phyloP scores from a whole-genome alignment of 2,888 invertebrate species.

The Drepana falcataria region DNA sequence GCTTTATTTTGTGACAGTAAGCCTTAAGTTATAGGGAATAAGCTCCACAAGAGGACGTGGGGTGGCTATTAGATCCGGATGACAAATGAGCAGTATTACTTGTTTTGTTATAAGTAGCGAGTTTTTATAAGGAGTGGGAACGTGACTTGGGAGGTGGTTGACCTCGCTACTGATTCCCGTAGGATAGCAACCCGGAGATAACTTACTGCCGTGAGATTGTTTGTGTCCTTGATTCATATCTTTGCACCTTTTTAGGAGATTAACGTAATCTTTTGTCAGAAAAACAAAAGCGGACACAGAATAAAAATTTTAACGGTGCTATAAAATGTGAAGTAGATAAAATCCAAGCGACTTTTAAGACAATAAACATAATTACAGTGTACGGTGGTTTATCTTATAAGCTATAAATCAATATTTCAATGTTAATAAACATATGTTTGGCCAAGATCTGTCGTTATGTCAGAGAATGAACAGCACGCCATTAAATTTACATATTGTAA shows the following conservation, averaged over 20 bases:
- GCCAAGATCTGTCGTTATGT: slow-evolving; percentile 35
- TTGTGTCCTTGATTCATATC: slow-evolving; percentile 49
- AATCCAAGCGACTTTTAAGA: slow-evolving; percentile 16
- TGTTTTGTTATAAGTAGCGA: slow-evolving; percentile 55
- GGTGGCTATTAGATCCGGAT: slow-evolving; percentile 60
- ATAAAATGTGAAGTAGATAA: slow-evolving; percentile 8
- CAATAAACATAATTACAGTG: slow-evolving; percentile 2
- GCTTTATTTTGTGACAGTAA: slow-evolving; percentile 57
- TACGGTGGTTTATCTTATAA: not conserved
- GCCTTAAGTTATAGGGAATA: slow-evolving; percentile 60
- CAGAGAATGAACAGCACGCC: slow-evolving; percentile 53
- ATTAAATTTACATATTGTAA: slow-evolving; percentile 60
- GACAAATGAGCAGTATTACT: slow-evolving; percentile 58
- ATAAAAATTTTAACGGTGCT: slow-evolving; percentile 13
- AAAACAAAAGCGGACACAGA: slow-evolving; percentile 20
- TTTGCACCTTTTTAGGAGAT: slow-evolving; percentile 41
- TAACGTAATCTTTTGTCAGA: slow-evolving; percentile 29
- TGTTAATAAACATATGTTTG: slow-evolving; percentile 29
- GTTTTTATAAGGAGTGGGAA: slow-evolving; percentile 53
- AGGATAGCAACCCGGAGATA: slow-evolving; percentile 42
- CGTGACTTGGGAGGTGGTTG: slow-evolving; percentile 57
- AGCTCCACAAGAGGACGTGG: slow-evolving; percentile 37
- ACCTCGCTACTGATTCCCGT: slow-evolving; percentile 60
- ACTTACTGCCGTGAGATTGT: slow-evolving; percentile 43
- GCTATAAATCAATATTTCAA: slow-evolving; percentile 16